Percentiles rank a stretch among this genome's conserved stretches.
phyloP scores from a whole-genome alignment of 2,888 invertebrate genomes.

The Drosophila robusta region DNA sequence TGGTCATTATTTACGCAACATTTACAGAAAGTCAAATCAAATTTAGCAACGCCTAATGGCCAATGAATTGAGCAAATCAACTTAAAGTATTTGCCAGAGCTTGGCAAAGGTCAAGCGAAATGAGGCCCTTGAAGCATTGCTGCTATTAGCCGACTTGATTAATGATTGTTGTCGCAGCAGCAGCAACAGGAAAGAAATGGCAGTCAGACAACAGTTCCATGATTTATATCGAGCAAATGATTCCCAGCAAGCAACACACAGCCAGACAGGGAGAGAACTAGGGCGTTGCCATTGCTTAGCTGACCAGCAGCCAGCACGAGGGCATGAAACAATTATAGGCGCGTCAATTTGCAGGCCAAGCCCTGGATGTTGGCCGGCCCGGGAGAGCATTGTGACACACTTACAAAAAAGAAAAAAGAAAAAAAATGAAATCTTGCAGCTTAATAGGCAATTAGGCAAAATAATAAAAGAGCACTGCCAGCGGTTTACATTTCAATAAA shows the following conservation, averaged over 20 bases:
- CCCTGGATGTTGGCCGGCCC: constrained; percentile 4
- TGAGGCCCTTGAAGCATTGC: constrained; percentile 36
- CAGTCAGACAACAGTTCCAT: constrained; percentile 51
- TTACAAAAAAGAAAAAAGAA: constrained; percentile 49
- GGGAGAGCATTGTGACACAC: constrained; percentile 31
- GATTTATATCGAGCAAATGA: constrained; percentile 59
- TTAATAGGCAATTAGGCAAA: constrained; percentile 69
- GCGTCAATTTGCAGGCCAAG: constrained; percentile 24
- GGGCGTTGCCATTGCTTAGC: constrained; percentile 32
- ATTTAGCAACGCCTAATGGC: constrained; percentile 20
- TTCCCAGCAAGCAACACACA: constrained; percentile 11
- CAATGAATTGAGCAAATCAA: constrained; percentile 45
- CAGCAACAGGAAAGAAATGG: constrained; percentile 53
- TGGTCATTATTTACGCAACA: constrained; percentile 12
- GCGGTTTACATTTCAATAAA: constrained; percentile 61
- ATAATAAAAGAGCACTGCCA: constrained; percentile 31
- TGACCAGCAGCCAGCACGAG: constrained; percentile 63
- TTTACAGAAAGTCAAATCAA: constrained; percentile 28
- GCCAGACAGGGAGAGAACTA: background rate
- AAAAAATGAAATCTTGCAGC: constrained; percentile 50
- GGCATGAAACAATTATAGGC: constrained; percentile 12
- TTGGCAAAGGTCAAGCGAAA: constrained; percentile 45
- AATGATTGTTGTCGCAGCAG: constrained; percentile 45
- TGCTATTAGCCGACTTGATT: constrained; percentile 55
- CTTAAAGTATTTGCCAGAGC: constrained; percentile 32